Conservation (phyloP, 2,888 invertebrate species). For the Eupelmus urozonus region DNA sequence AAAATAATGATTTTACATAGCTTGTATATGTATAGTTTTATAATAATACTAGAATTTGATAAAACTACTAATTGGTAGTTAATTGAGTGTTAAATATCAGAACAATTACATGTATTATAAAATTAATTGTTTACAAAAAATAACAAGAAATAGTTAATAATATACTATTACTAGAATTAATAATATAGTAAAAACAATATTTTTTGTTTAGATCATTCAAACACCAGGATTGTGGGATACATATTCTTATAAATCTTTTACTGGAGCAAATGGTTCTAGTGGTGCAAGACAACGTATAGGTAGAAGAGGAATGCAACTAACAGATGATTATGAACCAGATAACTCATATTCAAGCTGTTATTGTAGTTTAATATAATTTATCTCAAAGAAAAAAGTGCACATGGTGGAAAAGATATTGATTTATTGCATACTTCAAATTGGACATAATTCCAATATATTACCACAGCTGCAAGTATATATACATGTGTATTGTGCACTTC, state of each 20-base stretch:
- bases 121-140: no score
- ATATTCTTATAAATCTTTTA: constrained; percentile 62
- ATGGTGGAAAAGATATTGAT: background rate
- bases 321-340: constrained; percentile 65
- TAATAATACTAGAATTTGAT: no score
- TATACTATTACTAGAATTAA: background rate
- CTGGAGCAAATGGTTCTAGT: constrained; percentile 62
- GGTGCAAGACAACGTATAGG: constrained; percentile 70
- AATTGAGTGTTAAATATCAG: background rate
- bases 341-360: constrained; percentile 69
- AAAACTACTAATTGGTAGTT: no score
- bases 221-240: constrained; percentile 91
- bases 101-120: background rate
- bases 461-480: background rate
- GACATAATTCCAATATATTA: constrained; percentile 20
- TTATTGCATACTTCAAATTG: constrained; percentile 30
- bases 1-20: background rate
- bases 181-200: background rate
- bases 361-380: constrained; percentile 61
- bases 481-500: constrained; percentile 11
- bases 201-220: constrained; percentile 87
- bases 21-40: background rate
- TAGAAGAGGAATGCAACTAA: constrained; percentile 69
- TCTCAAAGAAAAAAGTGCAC: background rate
- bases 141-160: no score